These are phyloP conservation scores for Cololabis saira DNA, from an alignment of 2,113 vertebrate genomes.

Conservation along the genomic window DNA sequence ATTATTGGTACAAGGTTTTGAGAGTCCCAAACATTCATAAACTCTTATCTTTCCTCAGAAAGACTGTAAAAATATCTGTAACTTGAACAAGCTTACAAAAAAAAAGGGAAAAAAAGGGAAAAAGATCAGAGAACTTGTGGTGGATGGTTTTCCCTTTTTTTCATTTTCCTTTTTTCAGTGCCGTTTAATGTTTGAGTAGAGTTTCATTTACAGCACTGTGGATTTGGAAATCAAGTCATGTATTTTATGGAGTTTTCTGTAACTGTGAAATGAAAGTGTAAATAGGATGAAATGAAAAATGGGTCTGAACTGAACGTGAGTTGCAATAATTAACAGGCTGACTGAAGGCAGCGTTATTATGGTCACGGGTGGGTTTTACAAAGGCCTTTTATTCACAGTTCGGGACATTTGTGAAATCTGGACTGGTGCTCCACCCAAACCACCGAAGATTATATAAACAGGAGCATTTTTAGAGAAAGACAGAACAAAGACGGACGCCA, in stretches of 20 bases:
- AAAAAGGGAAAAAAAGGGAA: neutral
- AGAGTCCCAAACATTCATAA: neutral
- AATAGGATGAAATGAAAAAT: no score
- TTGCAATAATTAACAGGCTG: no score
- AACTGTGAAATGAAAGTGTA: no score
- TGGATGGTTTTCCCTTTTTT: no score
- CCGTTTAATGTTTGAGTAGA: no score
- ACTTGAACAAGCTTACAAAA: neutral
- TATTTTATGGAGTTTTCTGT: no score
- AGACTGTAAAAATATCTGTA: neutral
- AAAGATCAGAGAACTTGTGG: no score
- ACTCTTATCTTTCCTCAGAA: neutral
- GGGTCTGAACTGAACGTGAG: no score
- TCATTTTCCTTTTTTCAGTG: no score
- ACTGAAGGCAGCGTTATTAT: neutral
- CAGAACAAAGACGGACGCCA: conserved; percentile 25
- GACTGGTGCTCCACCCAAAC: conserved; percentile 6
- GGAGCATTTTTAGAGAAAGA: conserved; percentile 32
- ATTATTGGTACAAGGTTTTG: neutral
- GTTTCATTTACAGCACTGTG: no score
- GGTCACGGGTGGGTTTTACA: neutral
- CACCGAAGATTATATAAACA: conserved; percentile 38
- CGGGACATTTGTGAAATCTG: conserved; percentile 7
- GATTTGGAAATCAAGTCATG: no score
- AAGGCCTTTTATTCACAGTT: neutral